These are phyloP conservation scores for Pinctada fucata DNA, from an alignment of 2,888 invertebrate species.

Conservation along the genomic window DNA sequence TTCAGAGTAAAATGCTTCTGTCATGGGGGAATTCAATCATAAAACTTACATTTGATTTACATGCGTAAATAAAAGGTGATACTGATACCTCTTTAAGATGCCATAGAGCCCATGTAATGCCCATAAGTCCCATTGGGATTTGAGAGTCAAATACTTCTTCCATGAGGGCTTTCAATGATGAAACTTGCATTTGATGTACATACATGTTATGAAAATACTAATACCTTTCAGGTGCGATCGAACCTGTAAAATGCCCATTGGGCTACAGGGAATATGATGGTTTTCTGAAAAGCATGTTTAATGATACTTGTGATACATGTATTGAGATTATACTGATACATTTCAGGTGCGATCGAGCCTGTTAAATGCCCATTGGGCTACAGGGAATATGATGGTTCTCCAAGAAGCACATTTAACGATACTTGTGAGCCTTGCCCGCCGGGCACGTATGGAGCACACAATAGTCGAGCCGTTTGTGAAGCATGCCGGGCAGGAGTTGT, in stretches of 20 bases:
- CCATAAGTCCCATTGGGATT: too few relatives aligned
- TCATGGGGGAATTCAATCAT: too few relatives aligned
- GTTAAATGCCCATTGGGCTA: constrained; percentile 73
- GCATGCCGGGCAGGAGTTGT: constrained; percentile 74
- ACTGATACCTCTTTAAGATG: too few relatives aligned
- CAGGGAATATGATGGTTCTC: constrained; percentile 69
- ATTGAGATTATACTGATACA: too few relatives aligned
- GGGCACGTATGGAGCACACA: constrained; percentile 70
- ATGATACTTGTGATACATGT: constrained; percentile 74
- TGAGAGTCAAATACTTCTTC: too few relatives aligned
- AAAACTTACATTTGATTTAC: too few relatives aligned
- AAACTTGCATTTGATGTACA: too few relatives aligned
- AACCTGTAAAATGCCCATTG: constrained; percentile 71
- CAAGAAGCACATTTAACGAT: constrained; percentile 64
- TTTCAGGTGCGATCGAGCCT: constrained; percentile 71
- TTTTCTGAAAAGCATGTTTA: constrained; percentile 62
- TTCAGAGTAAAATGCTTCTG: too few relatives aligned
- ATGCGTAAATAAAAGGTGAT: too few relatives aligned
- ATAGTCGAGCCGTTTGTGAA: constrained; percentile 64
- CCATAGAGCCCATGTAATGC: too few relatives aligned
- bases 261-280: constrained; percentile 73
- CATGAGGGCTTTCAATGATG: too few relatives aligned
- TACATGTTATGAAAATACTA: too few relatives aligned
- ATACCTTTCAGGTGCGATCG: constrained; percentile 69
- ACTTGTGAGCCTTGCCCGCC: constrained; percentile 73